Base-by-base conservation (phyloP, 2,113 vertebrate species). In the Phoxinus phoxinus region DNA sequence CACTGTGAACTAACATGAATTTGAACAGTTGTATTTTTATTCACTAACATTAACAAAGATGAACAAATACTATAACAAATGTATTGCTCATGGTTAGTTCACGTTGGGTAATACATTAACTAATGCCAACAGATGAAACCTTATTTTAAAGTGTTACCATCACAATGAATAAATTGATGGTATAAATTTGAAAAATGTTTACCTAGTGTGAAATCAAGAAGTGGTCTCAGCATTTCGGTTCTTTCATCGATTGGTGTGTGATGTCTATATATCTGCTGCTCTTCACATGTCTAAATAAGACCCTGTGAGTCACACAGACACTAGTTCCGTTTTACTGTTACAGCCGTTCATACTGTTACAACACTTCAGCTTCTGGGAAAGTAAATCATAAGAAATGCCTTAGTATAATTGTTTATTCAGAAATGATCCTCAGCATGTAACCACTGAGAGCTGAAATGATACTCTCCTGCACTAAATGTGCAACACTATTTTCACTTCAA, bases 211-310 rank as follows among this genome's bases (percentile, higher is more conserved):
- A 82, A 53, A 19, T 32, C 37, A 48, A 69, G 63, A 1, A 51
- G 63, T 7, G 19, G 27, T 51, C 80, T 82, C 80, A 67, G 44
- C 80, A 82, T 82, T 69, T 82, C 19, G 3, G 8, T 82, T 67
- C 37, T 21, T 48, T 51, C 11, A 35, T 82, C 53, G 27, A 19
- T 23, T 9, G 21, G 44, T 32, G 25, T 3, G 25, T 65, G 44
- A 48, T 48, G 27, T 13, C 2, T 17, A 32, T 69, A 32, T 69
- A 11, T 82, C 63, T 15, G 27, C n/a, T 19, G 77, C 35, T 25
- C 37, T 35, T n/a, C 56, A 25, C 32, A 41, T 78, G 56, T 4
- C 25, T 15, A 19, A 27, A n/a, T 30, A 25, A 30, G 13, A 53
- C 6, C 23, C 37, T 27, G 8, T 44, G 27, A 59, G 19, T 58